These are phyloP conservation scores for Semicossyphus pulcher DNA, from an alignment of 2,113 vertebrate genomes.

Conservation along the genomic window DNA sequence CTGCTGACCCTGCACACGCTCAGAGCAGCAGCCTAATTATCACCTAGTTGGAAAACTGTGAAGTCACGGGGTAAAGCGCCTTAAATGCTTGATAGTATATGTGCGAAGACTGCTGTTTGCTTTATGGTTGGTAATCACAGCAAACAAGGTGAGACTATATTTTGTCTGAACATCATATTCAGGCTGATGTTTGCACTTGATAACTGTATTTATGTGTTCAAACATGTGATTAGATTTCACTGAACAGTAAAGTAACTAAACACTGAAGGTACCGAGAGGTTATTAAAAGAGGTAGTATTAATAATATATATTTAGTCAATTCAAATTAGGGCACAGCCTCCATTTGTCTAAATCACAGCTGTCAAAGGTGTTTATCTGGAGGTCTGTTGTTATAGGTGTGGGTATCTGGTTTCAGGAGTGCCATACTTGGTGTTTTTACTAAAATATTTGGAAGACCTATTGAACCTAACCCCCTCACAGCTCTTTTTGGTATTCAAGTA, in stretches of 20 bases:
- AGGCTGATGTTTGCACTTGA: neutral
- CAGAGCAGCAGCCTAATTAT: slow-evolving; percentile 48
- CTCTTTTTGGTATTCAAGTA: too few relatives aligned
- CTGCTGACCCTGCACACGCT: slow-evolving; percentile 44
- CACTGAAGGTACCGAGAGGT: neutral
- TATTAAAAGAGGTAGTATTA: too few relatives aligned
- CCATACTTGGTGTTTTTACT: too few relatives aligned
- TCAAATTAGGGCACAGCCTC: too few relatives aligned
- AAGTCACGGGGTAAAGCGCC: slow-evolving; percentile 7
- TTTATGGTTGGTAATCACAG: neutral
- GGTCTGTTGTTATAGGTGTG: too few relatives aligned
- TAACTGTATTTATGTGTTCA: slow-evolving; percentile 1
- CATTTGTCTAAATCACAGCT: neutral
- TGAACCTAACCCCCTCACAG: too few relatives aligned
- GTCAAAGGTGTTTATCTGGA: neutral
- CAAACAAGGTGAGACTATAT: slow-evolving; percentile 1
- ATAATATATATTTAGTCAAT: too few relatives aligned
- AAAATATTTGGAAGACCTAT: too few relatives aligned
- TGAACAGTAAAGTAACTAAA: neutral
- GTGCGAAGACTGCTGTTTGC: neutral
- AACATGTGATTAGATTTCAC: slow-evolving; percentile 44
- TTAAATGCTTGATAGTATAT: neutral
- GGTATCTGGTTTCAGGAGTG: too few relatives aligned
- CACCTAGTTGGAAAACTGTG: slow-evolving; percentile 23
- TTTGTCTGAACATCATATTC: neutral